Evolutionary conservation across 2,888 invertebrate species (phyloP), one percentile per base, ranked within the genome.

Genomic region (Onchidella celtica): DNA sequence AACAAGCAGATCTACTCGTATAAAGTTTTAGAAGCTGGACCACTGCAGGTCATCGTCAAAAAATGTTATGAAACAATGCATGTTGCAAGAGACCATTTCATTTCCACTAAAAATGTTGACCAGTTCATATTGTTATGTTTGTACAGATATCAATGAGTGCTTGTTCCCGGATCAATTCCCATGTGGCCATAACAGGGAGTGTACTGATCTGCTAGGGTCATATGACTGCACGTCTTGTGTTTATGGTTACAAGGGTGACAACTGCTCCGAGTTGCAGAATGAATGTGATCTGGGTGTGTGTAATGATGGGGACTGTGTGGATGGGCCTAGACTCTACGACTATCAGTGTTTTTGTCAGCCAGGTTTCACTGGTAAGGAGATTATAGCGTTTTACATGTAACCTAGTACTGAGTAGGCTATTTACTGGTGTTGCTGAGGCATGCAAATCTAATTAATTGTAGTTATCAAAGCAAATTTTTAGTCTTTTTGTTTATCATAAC

Each of bases 311-410:
- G 68, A 59, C 2, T 89, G 89, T 82, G 34, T 66, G 2, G 85
- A 87, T 84, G 86, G 86, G 21, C 86, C 86, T n/a, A 66, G 79
- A 4, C 82, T 80, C 11, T 80, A 85, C 55, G 85, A 81, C 81
- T 87, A 81, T 79, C 83, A 68, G 29, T 90, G 89, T 82, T 47
- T 73, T 1, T 90, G 90, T 83, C 63, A 74, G 4, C 79, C 84
- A 29, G 89, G 88, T 9, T 89, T 79, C 68, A 84, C 86, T 82
- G 90, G 90, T 87, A 73, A 24, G 24, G 32, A n/a, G 9, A 14
- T 9, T 29, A 61, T n/a, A n/a, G n/a, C n/a, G n/a, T n/a, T n/a
- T n/a, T n/a, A n/a, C n/a, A n/a, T n/a, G n/a, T n/a, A n/a, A n/a
- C n/a, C n/a, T n/a, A n/a, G n/a, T n/a, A n/a, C n/a, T n/a, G n/a